These are phyloP conservation scores for Drosophila phalerata DNA, from an alignment of 2,888 invertebrate genomes.

Conservation along the genomic window DNA sequence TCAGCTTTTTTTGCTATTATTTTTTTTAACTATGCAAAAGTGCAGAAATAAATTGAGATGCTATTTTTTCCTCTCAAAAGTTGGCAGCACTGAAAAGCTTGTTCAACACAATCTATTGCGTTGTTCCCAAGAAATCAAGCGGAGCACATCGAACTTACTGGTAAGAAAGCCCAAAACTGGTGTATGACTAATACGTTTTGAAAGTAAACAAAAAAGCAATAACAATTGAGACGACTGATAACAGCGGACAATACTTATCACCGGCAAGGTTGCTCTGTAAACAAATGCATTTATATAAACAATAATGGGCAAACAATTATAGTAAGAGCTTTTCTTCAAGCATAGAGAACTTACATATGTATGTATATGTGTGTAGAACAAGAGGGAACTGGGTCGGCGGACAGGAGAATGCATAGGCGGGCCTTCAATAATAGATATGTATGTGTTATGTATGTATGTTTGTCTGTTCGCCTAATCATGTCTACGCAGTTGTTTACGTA, in stretches of 20 bases:
- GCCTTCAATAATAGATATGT: slow-evolving; percentile 31
- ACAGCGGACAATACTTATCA: slow-evolving; percentile 43
- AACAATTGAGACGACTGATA: slow-evolving; percentile 35
- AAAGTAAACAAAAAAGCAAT: slow-evolving; percentile 3
- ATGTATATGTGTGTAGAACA: too few relatives aligned
- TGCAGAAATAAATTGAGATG: too few relatives aligned
- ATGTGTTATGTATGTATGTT: neutral
- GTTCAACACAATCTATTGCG: slow-evolving; percentile 30
- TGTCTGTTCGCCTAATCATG: slow-evolving; percentile 35
- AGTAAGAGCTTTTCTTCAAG: slow-evolving; percentile 39
- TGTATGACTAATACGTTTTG: slow-evolving; percentile 37
- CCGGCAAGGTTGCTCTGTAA: slow-evolving; percentile 39
- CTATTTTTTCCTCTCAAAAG: too few relatives aligned
- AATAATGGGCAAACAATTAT: slow-evolving; percentile 24
- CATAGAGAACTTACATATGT: slow-evolving; percentile 7
- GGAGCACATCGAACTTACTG: slow-evolving; percentile 32
- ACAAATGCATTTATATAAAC: slow-evolving; percentile 40
- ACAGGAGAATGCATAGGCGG: slow-evolving; percentile 12
- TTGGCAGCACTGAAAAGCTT: slow-evolving; percentile 22
- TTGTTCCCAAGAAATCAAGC: slow-evolving; percentile 17
- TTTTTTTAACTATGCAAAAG: too few relatives aligned
- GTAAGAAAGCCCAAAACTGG: slow-evolving; percentile 19
- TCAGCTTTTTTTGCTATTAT: too few relatives aligned
- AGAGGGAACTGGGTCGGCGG: slow-evolving; percentile 47
- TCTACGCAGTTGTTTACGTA: slow-evolving; percentile 23